Evolutionary conservation across 2,888 invertebrate genomes (phyloP).

Genomic region (Acleris sparsana): DNA sequence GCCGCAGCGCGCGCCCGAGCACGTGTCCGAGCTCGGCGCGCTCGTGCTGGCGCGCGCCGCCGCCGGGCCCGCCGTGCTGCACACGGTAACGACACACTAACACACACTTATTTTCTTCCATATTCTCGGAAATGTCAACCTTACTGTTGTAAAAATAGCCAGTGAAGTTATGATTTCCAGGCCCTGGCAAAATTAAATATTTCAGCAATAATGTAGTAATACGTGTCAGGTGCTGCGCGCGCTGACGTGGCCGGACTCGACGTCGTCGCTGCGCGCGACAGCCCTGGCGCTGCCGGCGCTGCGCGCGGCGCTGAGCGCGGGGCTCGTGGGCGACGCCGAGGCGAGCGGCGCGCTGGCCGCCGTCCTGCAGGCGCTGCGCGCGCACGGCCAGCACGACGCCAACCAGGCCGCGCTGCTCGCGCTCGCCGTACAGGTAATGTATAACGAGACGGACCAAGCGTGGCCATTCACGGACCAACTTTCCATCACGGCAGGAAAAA

Average conservation of each 20-base stretch:
- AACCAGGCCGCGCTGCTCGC: slow-evolving; percentile 92
- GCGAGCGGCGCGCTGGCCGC: slow-evolving; percentile 53
- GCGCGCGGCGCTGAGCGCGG: slow-evolving; percentile 82
- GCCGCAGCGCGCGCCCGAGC: slow-evolving; percentile 84
- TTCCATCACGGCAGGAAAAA: no score
- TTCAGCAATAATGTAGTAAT: no score
- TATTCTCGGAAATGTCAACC: no score
- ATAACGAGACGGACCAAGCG: no score
- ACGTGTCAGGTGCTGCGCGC: slow-evolving; percentile 67
- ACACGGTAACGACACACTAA: slow-evolving; percentile 51
- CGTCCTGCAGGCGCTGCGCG: slow-evolving; percentile 76
- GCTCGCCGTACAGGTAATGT: slow-evolving; percentile 88
- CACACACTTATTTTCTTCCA: no score
- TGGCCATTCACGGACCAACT: no score
- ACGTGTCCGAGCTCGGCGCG: slow-evolving; percentile 91
- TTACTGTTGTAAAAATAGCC: no score
- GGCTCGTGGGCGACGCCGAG: slow-evolving; percentile 6
- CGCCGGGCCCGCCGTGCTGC: slow-evolving; percentile 63
- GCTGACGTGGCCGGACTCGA: slow-evolving; percentile 92
- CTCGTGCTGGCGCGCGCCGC: slow-evolving; percentile 85
- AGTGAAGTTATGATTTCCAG: no score
- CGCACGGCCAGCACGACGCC: slow-evolving; percentile 94
- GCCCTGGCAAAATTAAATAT: no score
- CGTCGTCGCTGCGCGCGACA: slow-evolving; percentile 91
- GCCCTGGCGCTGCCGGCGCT: slow-evolving; percentile 88